A percentile compares a stretch with the other conserved stretches of the same genome.
These are phyloP conservation scores for Nephrotoma flavescens DNA, from an alignment of 2,888 invertebrate species.

Conservation along the genomic window DNA sequence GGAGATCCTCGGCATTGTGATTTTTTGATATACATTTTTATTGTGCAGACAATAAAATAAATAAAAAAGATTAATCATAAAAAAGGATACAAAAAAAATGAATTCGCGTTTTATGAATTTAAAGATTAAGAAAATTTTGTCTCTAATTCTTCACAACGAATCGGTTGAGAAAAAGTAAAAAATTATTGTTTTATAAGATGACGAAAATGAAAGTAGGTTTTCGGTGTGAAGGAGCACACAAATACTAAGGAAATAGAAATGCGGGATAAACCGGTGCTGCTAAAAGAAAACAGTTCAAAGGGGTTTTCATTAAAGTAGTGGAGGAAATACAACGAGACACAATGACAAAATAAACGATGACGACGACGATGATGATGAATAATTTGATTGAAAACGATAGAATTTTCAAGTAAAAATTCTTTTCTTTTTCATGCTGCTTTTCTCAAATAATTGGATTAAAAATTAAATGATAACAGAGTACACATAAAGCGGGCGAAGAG, in stretches of 20 bases:
- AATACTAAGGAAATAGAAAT: not conserved
- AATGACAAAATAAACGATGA: not conserved
- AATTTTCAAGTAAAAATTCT: not conserved
- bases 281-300: not conserved
- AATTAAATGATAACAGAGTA: not conserved
- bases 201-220: not conserved
- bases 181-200: not conserved
- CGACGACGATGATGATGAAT: not conserved
- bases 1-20: not conserved
- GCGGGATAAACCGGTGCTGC: not conserved
- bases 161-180: not conserved
- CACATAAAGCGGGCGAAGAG: not conserved
- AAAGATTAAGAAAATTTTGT: not conserved
- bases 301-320: not conserved
- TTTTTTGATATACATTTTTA: not conserved
- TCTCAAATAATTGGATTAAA: not conserved
- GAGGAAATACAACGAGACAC: not conserved
- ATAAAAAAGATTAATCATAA: not conserved
- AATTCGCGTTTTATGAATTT: not conserved
- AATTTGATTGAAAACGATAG: not conserved
- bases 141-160: not conserved
- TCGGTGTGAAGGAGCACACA: not conserved
- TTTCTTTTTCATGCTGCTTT: not conserved
- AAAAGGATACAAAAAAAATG: not conserved
- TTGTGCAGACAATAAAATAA: not conserved